These are phyloP conservation scores for Latrodectus elegans DNA, from an alignment of 2,888 invertebrate genomes.

Conservation along the genomic window DNA sequence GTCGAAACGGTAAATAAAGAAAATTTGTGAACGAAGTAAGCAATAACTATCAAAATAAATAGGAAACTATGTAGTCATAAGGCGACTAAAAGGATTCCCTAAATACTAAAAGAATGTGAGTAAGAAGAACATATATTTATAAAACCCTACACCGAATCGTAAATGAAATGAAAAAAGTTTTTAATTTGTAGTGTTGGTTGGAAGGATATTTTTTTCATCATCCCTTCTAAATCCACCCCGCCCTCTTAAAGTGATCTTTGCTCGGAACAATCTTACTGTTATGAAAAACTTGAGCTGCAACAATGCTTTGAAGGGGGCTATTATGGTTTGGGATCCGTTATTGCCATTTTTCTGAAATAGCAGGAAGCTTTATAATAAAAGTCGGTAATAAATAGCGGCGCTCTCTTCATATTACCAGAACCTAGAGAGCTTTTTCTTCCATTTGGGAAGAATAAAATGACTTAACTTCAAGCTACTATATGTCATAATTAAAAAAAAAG, in stretches of 20 bases:
- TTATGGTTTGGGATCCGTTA: slow-evolving; percentile 22
- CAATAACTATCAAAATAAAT: slow-evolving; percentile 42
- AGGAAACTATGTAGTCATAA: slow-evolving; percentile 13
- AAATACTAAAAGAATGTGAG: slow-evolving; percentile 13
- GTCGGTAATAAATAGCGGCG: slow-evolving; percentile 51
- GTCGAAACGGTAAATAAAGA: slow-evolving; percentile 9
- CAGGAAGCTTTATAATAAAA: slow-evolving; percentile 53
- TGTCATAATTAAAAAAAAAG: no score
- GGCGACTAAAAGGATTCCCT: slow-evolving; percentile 4
- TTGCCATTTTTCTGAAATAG: slow-evolving; percentile 45
- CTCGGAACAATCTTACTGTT: slow-evolving; percentile 28
- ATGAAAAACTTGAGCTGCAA: slow-evolving; percentile 47
- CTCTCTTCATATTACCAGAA: slow-evolving; percentile 30
- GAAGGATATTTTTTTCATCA: neutral
- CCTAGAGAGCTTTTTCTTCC: slow-evolving; percentile 26
- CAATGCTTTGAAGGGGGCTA: slow-evolving; percentile 37
- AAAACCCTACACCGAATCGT: neutral
- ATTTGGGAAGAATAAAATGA: slow-evolving; percentile 14
- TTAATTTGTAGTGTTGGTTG: slow-evolving; percentile 10
- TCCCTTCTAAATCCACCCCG: slow-evolving; percentile 25
- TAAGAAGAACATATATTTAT: slow-evolving; percentile 38
- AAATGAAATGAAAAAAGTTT: slow-evolving; percentile 24
- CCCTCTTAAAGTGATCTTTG: slow-evolving; percentile 38
- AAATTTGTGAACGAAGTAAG: neutral
- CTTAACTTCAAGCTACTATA: neutral